Conservation (phyloP, 2,113 vertebrate genomes). For the Laticauda laticaudata region DNA sequence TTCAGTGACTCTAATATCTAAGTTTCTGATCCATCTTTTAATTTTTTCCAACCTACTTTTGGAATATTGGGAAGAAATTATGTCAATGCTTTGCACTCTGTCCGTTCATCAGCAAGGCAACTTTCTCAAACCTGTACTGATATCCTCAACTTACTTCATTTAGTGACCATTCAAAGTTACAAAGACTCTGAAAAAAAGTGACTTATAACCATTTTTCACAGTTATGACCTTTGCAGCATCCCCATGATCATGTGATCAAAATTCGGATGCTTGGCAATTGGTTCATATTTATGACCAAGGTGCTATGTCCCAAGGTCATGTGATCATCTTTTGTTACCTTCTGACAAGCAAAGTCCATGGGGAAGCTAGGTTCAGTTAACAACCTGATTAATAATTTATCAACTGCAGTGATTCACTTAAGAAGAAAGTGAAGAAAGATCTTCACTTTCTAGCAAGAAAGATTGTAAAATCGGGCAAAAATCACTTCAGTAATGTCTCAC, state of each 20-base stretch:
- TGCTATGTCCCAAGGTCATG: background rate
- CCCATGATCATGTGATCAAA: background rate
- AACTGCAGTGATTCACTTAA: background rate
- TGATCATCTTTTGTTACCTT: background rate
- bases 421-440: too few species aligned
- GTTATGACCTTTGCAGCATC: background rate
- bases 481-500: background rate
- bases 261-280: background rate
- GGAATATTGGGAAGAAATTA: background rate
- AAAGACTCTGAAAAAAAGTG: background rate
- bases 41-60: background rate
- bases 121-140: background rate
- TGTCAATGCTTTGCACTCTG: background rate
- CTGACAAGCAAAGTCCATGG: background rate
- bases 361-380: background rate
- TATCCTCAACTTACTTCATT: background rate
- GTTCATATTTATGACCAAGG: background rate
- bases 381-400: background rate
- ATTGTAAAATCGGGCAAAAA: background rate
- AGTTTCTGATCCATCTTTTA: background rate
- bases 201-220: background rate
- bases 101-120: background rate
- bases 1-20: background rate
- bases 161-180: too few species aligned
- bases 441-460: background rate